Base-by-base conservation (phyloP, 2,113 vertebrate species). In the Pollimyrus isidori region DNA sequence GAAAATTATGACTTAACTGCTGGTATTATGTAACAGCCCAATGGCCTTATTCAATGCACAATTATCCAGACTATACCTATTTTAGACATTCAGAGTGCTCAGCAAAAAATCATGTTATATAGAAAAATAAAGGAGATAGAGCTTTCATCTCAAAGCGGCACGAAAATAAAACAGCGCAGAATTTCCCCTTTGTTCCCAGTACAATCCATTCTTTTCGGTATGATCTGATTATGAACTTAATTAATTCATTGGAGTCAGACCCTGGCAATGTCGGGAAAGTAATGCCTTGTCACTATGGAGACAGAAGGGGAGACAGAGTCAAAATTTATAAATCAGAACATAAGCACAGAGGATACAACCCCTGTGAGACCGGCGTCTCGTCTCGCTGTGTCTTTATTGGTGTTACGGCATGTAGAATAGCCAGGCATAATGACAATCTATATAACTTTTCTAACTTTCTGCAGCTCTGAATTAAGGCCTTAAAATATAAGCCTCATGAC, bases 31-130 rank as follows among this genome's bases (percentile, higher is more conserved):
- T 89, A 91, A 91, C 90, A 92, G 93, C 93, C 91, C 87, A 92
- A 93, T 91, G 94, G 93, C 92, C 93, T 92, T 93, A 93, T 93
- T 92, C 92, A 94, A 94, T 93, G 91, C 92, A 89, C 91, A 91
- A 92, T 92, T 94, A 94, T 42, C 35, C 73, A 80, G 35, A 92
- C 89, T 91, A 91, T 93, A 91, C 93, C 91, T 93, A 92, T 94
- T 80, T 94, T 90, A 94, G 91, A 42, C 0, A 92, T 93, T 94
- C 93, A 93, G 92, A 92, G 90, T 92, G 92, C 91, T 92, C 93
- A 90, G 93, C 91, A 92, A 91, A 93, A 93, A 91, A 94, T 93
- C 87, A 73, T 92, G 93, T 93, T 92, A 91, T 90, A 91, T 90
- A 88, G n/a, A 21, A 23, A 56, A 49, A 39, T n/a, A 10, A 91